Evolutionary conservation across 2,888 invertebrate species (phyloP).

Genomic region (Oxytorus armatus): DNA sequence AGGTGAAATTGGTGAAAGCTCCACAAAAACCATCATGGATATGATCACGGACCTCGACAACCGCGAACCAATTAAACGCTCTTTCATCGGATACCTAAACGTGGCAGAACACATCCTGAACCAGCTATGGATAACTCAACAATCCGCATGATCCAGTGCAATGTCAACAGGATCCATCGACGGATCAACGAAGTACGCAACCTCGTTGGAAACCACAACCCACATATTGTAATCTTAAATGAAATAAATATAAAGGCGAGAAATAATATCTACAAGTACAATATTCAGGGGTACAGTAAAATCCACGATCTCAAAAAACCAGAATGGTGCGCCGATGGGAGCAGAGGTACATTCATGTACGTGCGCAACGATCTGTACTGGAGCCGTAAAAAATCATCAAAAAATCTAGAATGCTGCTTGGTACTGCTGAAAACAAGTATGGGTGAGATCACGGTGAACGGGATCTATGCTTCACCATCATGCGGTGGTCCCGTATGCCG

Average conservation of each 20-base stretch:
- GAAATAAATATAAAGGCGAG: neutral
- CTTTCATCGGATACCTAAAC: neutral
- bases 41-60: slow-evolving; percentile 1
- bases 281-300: neutral
- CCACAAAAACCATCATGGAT: slow-evolving; percentile 6
- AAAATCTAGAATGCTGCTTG: slow-evolving; percentile 15
- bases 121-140: neutral
- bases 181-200: slow-evolving; percentile 5
- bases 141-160: neutral
- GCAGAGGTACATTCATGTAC: slow-evolving; percentile 22
- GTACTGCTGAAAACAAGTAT: slow-evolving; percentile 3
- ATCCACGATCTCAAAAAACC: neutral
- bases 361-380: slow-evolving; percentile 8
- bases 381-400: neutral
- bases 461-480: slow-evolving; percentile 1
- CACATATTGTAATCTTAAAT: neutral
- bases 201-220: neutral
- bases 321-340: neutral
- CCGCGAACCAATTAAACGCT: slow-evolving; percentile 3
- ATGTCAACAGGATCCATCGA: neutral
- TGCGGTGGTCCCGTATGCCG: neutral
- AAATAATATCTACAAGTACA: neutral
- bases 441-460: neutral
- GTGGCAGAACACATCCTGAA: neutral
- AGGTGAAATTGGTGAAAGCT: slow-evolving; percentile 14